Conservation (phyloP, 1,140 invertebrate genomes). For the Nymphalis io region DNA sequence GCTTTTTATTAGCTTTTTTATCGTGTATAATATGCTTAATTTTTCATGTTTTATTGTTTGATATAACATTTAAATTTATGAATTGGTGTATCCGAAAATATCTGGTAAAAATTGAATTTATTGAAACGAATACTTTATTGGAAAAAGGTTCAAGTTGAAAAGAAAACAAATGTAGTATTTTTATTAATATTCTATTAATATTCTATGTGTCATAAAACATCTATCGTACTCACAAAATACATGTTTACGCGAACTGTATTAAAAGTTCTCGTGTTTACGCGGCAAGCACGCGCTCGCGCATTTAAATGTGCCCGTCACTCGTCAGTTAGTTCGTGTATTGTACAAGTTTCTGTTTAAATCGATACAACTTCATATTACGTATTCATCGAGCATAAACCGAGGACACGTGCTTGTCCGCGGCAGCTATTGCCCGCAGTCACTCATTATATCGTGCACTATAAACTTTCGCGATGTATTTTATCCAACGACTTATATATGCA, state of each 20-base stretch:
- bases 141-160: too few relatives aligned
- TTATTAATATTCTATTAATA: neutral
- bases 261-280: constrained; percentile 57
- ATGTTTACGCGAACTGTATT: constrained; percentile 53
- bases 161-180: neutral
- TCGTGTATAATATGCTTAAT: too few relatives aligned
- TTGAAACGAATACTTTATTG: too few relatives aligned
- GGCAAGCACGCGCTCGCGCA: constrained; percentile 53
- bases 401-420: neutral
- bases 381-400: neutral
- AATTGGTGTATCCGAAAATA: too few relatives aligned
- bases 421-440: neutral
- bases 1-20: too few relatives aligned
- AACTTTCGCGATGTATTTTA: neutral
- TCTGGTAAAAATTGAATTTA: too few relatives aligned
- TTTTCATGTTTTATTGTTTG: too few relatives aligned
- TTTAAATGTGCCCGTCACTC: constrained; percentile 22
- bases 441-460: neutral
- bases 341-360: constrained; percentile 17
- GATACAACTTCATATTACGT: constrained; percentile 16
- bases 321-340: constrained; percentile 21
- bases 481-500: too few relatives aligned
- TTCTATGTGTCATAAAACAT: neutral
- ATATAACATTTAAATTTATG: too few relatives aligned
- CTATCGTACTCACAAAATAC: constrained; percentile 32